Evolutionary conservation across 2,888 invertebrate species (phyloP).

Genomic region (Epinotia demarniana): DNA sequence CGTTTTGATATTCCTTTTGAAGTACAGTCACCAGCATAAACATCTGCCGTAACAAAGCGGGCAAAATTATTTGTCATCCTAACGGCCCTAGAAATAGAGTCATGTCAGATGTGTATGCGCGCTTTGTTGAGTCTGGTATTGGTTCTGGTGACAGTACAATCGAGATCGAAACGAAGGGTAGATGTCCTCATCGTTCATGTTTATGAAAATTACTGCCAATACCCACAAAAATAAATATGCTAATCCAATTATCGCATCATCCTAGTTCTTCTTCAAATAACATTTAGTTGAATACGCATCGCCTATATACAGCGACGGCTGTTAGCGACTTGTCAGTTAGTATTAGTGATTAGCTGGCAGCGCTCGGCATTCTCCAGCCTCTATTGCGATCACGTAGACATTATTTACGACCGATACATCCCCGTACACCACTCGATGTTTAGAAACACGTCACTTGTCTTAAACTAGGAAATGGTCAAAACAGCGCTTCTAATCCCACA

Average conservation of each 20-base stretch:
- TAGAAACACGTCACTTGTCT: constrained; percentile 41
- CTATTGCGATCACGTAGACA: constrained; percentile 25
- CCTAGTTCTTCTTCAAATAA: not conserved
- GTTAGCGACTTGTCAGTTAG: constrained; percentile 31
- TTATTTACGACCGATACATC: constrained; percentile 27
- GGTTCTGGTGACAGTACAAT: too few relatives aligned
- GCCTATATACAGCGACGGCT: constrained; percentile 2
- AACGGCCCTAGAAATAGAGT: too few relatives aligned
- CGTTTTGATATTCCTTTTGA: not conserved
- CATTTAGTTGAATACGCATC: constrained; percentile 1
- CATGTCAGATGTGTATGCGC: too few relatives aligned
- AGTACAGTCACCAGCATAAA: too few relatives aligned
- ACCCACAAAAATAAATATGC: not conserved
- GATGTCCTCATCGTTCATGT: not conserved
- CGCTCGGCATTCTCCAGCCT: constrained; percentile 4
- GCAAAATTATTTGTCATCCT: too few relatives aligned
- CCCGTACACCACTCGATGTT: constrained; percentile 22
- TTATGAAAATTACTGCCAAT: not conserved
- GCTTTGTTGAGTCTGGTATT: too few relatives aligned
- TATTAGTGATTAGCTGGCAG: constrained; percentile 17
- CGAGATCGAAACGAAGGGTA: not conserved
- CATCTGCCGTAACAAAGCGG: too few relatives aligned
- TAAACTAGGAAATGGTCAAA: constrained; percentile 33
- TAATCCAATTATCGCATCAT: not conserved
- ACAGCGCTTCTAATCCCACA: constrained; percentile 29